These are phyloP conservation scores for Cinclus mexicanus DNA, from an alignment of 2,113 vertebrate species.

Conservation along the genomic window DNA sequence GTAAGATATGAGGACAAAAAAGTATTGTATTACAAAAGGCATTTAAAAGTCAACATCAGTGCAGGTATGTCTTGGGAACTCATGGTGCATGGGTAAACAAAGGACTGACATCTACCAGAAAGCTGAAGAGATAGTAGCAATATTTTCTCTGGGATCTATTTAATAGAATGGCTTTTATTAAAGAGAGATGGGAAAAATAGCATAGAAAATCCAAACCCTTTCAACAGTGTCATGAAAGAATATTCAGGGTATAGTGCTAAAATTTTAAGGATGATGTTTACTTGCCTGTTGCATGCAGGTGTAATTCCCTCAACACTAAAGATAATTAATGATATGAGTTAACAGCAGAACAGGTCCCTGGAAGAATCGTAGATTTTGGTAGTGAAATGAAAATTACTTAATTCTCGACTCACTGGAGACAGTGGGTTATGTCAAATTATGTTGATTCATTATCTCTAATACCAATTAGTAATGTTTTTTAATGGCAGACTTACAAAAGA, in stretches of 20 bases:
- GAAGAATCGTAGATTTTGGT: background rate
- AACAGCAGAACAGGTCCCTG: background rate
- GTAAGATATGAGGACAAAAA: background rate
- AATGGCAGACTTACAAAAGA: background rate
- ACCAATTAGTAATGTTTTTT: background rate
- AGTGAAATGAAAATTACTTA: conserved; percentile 10
- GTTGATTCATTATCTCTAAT: background rate
- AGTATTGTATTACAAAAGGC: background rate
- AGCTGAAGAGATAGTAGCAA: background rate
- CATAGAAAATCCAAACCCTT: background rate
- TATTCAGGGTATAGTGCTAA: background rate
- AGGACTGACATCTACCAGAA: background rate
- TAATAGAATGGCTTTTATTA: background rate
- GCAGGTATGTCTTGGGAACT: background rate
- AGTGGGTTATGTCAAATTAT: background rate
- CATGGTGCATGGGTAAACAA: background rate
- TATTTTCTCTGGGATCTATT: background rate
- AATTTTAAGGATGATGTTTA: background rate
- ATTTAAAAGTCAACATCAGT: background rate
- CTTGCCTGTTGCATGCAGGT: background rate
- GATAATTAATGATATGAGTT: background rate
- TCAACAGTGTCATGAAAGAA: rapidly evolving
- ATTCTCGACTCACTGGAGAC: background rate
- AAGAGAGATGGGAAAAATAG: background rate
- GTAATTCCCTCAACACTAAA: background rate